Conservation (phyloP, 1,140 invertebrate genomes). For the Drosophila subpulchrella region DNA sequence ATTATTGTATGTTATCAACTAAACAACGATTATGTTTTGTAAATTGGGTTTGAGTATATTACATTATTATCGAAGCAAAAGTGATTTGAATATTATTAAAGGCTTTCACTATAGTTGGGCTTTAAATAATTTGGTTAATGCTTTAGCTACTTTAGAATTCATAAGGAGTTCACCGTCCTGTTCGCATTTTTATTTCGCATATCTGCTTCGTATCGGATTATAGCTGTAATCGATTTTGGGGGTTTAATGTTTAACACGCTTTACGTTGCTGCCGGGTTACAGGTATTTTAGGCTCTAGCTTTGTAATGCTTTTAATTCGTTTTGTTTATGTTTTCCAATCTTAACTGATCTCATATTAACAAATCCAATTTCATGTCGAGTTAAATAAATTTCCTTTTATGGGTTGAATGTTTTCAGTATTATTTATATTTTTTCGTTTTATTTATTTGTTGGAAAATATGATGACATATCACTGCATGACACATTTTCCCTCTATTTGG, state of each 20-base stretch:
- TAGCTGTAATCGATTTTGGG: slow-evolving; percentile 27
- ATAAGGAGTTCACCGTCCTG: slow-evolving; percentile 78
- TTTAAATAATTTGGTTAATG: slow-evolving; percentile 70
- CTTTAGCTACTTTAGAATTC: slow-evolving; percentile 77
- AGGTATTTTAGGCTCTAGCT: slow-evolving; percentile 10
- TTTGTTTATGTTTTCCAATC: slow-evolving; percentile 24
- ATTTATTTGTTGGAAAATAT: slow-evolving; percentile 57
- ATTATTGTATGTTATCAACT: slow-evolving; percentile 68
- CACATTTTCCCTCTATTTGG: slow-evolving; percentile 97
- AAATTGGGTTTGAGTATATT: slow-evolving; percentile 73
- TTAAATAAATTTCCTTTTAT: slow-evolving; percentile 64
- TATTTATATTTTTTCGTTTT: slow-evolving; percentile 19
- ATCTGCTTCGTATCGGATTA: slow-evolving; percentile 21
- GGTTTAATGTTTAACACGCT: slow-evolving; percentile 20
- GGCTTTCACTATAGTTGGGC: slow-evolving; percentile 76
- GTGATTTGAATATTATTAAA: slow-evolving; percentile 79
- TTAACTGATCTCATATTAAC: slow-evolving; percentile 62
- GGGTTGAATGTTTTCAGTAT: slow-evolving; percentile 39
- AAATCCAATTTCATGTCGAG: slow-evolving; percentile 63
- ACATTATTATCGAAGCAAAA: slow-evolving; percentile 80
- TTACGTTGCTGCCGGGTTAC: slow-evolving; percentile 53
- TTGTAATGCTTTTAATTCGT: slow-evolving; percentile 10
- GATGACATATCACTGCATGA: slow-evolving; percentile 91
- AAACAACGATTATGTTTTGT: slow-evolving; percentile 70
- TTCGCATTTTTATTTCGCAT: slow-evolving; percentile 52